Percentiles rank a stretch among this genome's conserved stretches.
Conservation (phyloP, 2,113 vertebrate genomes). For the Fulica atra region DNA sequence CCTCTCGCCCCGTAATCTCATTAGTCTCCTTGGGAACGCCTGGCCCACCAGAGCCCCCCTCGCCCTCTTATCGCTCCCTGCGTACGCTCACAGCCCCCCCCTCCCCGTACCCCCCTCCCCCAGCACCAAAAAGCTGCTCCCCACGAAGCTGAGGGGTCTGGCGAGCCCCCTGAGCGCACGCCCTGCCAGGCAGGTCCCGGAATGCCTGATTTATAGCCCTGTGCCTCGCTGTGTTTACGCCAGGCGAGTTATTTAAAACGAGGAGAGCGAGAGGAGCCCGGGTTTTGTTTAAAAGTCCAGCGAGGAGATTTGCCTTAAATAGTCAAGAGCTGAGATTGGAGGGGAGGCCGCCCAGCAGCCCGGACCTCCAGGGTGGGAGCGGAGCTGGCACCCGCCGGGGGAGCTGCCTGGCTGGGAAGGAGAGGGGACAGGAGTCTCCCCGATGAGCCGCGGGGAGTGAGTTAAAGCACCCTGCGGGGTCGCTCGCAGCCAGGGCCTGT, state of each 20-base stretch:
- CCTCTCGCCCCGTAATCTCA: neutral
- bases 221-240: constrained; percentile 66
- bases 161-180: neutral
- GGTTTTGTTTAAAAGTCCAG: constrained; percentile 71
- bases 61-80: neutral
- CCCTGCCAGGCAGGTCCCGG: constrained; percentile 13
- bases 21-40: neutral
- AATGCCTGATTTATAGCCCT: constrained; percentile 70
- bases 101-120: neutral
- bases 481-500: rapidly evolving
- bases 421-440: neutral
- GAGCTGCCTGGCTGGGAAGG: neutral
- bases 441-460: neutral
- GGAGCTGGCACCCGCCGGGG: neutral
- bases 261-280: constrained; percentile 49
- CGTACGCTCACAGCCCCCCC: neutral
- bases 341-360: constrained; percentile 14
- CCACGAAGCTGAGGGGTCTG: neutral
- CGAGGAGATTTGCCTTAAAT: constrained; percentile 78
- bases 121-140: neutral
- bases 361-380: constrained; percentile 14
- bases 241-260: constrained; percentile 70
- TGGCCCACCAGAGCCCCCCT: neutral
- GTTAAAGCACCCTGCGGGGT: neutral
- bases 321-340: constrained; percentile 66